Evolutionary conservation across 2,888 invertebrate species (phyloP), one percentile per base, ranked within the genome.

Genomic region (Agrotis puta): DNA sequence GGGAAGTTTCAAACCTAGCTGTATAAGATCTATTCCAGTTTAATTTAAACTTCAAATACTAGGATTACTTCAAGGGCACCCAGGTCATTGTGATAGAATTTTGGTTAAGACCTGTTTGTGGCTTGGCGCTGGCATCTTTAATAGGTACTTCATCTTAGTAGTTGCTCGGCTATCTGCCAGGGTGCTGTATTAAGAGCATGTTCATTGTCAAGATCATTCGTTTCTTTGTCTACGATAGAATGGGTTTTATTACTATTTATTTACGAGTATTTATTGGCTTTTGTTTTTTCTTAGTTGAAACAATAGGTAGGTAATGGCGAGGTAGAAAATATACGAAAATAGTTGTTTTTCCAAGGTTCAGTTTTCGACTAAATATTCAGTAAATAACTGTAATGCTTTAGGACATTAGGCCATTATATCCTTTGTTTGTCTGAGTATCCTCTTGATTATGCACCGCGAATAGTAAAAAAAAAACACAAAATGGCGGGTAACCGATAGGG

Each of bases 101-200:
- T 39, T n/a, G 47, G 47, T 48, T 48, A 14, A 22, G 62, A 51
- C 22, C 51, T 57, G 72, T 63, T 71, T 78, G 63, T 53, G 72
- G 57, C 22, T 78, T 63, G 74, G 51, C 57, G 57, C 39, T 6
- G 47, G 22, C 51, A 63, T 62, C 39, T 62, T 57, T 71, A 51
- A 48, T 74, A 63, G 62, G 62, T 71, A 47, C 57, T 78, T 74
- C 24, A 51, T 71, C 62, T 74, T 51, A 62, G 50, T 47, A 57
- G 51, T 78, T 71, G 43, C 47, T 63, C 72, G 74, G 79, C 72
- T 51, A 20, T 51, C 11, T 74, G 78, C 74, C 77, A 77, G 56
- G 11, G 20, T 27, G 13, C 33, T 47, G 6, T 61, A 22, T 53
- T 39, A 33, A 43, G 13, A 27, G 13, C 13, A 14, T 48, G 43